Evolutionary conservation across 2,888 invertebrate species (phyloP), one percentile per base, ranked within the genome.

Genomic region (Monoplex corrugatus): DNA sequence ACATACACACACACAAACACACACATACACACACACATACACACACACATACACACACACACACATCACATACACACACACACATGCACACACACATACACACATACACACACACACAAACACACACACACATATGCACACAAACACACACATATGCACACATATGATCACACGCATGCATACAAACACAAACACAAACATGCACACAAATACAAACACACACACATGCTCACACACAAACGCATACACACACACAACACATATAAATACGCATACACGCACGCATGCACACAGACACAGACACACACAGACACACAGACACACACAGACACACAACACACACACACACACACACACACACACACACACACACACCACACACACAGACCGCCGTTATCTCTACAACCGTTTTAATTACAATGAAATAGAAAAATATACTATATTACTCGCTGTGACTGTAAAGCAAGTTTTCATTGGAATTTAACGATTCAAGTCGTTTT

Each of bases 231-330:
- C 16, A 78, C 78, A 38, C 16, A 78, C 38, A n/a, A 35, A 78
- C 78, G 3, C 16, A 43, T 38, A 38, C 16, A 72, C 3, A n/a
- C 38, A 78, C 35, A 78, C 35, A 78, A 78, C 78, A 35, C 78
- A 78, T 38, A 35, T 23, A 78, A 32, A 78, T 38, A 78, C 78
- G 38, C 78, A 78, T 38, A 78, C 78, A 78, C 78, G 38, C 78
- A 78, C 78, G 38, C 78, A 38, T 10, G 32, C 83, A 83, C 83
- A 32, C 83, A 83, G 45, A 32, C 83, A 83, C 83, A 45, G 45
- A 83, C 83, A 83, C 83, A 83, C 83, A 45, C 44, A 44, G n/a
- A 45, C 83, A n/a, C 83, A 83, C 45, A 8, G 19, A 45, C 83
- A 83, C 40, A 45, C 78, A 78, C 38, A 78, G 38, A 38, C 78